Evolutionary conservation across 1,140 invertebrate genomes (phyloP), one percentile per base, ranked within the genome.

Genomic region (Plodia interpunctella): DNA sequence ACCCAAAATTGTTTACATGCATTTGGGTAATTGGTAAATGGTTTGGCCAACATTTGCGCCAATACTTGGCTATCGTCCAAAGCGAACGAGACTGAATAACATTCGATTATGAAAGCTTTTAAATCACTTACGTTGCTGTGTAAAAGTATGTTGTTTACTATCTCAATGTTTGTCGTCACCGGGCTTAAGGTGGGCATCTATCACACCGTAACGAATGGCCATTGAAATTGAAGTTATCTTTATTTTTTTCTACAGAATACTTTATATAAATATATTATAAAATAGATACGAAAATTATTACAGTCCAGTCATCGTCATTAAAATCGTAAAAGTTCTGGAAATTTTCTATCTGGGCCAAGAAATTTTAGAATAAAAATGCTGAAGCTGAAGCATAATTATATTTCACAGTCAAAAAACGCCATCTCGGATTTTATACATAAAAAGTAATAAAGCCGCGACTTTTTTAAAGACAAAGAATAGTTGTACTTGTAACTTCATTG

Each of bases 31-130:
- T 60, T 60, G 53, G 19, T 30, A 35, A 59, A 59, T 28, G 28
- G 56, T 17, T 21, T 10, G 28, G 30, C 51, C 25, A 60, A 55
- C 20, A 11, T 55, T 55, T 25, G 51, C 32, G 59, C 32, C 51
- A 58, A 51, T n/a, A 35, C 10, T 56, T 61, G 59, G 58, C 58
- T 0, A 8, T 17, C 32, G 1, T 32, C 58, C 58, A 60, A 35
- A 21, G 8, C 60, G 59, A 59, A 17, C 32, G 53, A 44, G 18
- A 59, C 18, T 53, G 38, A 44, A 51, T 30, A 66, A 63, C 66
- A 68, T 72, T 76, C 66, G 68, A 68, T 72, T 72, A 70, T 70
- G 60, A 59, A 65, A 63, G 70, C 66, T 73, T 73, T 76, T 73
- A 71, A 73, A 76, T 76, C 73, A 76, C 70, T 69, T 66, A 68